These are phyloP conservation scores for Talpa occidentalis DNA, from an alignment of 2,113 vertebrate genomes.

Conservation along the genomic window DNA sequence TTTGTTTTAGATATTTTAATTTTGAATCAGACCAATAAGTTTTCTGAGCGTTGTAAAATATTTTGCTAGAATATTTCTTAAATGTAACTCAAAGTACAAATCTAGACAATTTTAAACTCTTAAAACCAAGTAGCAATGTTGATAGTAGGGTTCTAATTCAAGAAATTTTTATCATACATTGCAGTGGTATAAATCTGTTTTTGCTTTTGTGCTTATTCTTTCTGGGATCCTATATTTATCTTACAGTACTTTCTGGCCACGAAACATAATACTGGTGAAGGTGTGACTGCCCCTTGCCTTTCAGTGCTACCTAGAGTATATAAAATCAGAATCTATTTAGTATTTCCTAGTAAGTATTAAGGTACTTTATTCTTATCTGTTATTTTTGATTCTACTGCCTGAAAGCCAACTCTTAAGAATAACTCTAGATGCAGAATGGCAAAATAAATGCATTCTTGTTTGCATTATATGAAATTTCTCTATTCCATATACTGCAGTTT, in stretches of 20 bases:
- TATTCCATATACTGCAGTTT: neutral
- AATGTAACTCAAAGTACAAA: constrained; percentile 21
- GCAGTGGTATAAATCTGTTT: neutral
- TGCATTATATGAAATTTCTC: constrained; percentile 33
- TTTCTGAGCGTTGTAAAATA: constrained; percentile 10
- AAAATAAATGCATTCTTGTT: constrained; percentile 50
- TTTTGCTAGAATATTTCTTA: neutral
- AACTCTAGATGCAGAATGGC: constrained; percentile 16
- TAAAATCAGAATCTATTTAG: constrained; percentile 37
- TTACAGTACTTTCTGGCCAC: neutral
- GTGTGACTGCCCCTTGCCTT: neutral
- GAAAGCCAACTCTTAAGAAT: constrained; percentile 5
- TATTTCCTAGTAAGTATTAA: constrained; percentile 28
- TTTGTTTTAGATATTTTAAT: constrained; percentile 10
- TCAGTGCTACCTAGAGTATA: neutral
- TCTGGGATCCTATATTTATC: neutral
- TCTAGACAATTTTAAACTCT: neutral
- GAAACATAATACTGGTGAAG: neutral
- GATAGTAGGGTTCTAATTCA: neutral
- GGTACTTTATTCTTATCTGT: neutral
- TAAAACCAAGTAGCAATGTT: neutral
- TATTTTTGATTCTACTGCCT: neutral
- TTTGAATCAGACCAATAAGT: constrained; percentile 22
- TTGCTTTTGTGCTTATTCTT: neutral
- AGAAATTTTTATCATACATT: neutral